Evolutionary conservation across 1,140 invertebrate species (phyloP), one percentile per base, ranked within the genome.

Genomic region (Agrilus planipennis): DNA sequence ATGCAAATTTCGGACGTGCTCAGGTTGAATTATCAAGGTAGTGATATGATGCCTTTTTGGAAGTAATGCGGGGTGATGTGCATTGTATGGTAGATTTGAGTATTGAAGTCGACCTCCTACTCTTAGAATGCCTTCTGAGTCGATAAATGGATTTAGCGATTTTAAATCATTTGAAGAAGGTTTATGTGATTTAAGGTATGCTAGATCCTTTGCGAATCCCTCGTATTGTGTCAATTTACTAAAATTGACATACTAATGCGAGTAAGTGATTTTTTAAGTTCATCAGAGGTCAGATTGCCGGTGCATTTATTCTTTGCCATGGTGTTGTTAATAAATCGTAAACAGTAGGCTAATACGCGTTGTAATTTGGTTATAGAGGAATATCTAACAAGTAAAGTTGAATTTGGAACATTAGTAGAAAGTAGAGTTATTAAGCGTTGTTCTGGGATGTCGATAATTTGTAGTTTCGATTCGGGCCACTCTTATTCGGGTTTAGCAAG

Each of bases 1-100:
- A 29, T 57, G 57, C 10, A 57, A 34, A n/a, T 31, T 20, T 17
- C 15, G 14, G 9, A n/a, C n/a, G 44, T 55, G 50, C 39, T 54
- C 47, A 10, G 32, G 9, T 32, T 42, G 17, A 23, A 54, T 34
- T 17, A 54, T 34, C 14, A 52, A 38, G 15, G 19, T 25, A 6
- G 44, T 32, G 4, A 52, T 11, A 38, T 47, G 42, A 41, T 50
- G 43, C 29, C 36, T 30, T 32, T 22, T 34, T 10, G 41, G 22
- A 18, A 42, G 19, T 4, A 42, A 17, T 4, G 37, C 27, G 2
- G 41, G 41, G 37, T 27, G 20, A 28, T 42, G 35, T 37, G 14
- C 29, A 12, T 34, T 17, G 12, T 15, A 12, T 3, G 3, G 3
- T 3, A 42, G 3, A 12, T 16, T 17, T 28, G 41, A 14, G 16